Conservation (phyloP, 1,140 invertebrate species). For the Tetramorium alpestre region DNA sequence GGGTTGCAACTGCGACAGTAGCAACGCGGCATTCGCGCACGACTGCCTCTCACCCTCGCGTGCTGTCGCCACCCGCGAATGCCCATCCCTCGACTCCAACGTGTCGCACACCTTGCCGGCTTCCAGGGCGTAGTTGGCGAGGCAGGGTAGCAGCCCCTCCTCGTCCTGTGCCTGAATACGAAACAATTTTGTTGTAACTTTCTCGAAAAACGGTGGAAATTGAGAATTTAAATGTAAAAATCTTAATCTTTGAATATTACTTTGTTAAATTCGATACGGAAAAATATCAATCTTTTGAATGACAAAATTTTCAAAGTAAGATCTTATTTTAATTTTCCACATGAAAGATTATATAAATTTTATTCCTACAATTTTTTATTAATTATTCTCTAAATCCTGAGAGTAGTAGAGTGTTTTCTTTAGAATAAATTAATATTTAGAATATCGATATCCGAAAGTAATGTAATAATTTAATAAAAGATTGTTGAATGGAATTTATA, state of each 20-base stretch:
- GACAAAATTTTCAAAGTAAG: background rate
- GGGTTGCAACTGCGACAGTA: constrained; percentile 66
- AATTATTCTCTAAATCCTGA: background rate
- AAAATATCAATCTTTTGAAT: background rate
- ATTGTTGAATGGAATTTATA: background rate
- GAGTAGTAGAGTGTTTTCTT: background rate
- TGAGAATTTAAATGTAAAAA: too few relatives aligned
- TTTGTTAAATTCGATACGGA: background rate
- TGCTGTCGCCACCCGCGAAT: background rate
- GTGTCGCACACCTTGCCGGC: constrained; percentile 66
- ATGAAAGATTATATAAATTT: background rate
- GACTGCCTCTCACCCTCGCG: constrained; percentile 6
- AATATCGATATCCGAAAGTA: background rate
- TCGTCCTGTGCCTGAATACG: constrained; percentile 52
- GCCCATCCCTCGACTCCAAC: constrained; percentile 21
- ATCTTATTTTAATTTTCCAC: background rate
- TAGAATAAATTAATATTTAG: background rate
- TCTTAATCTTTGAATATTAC: background rate
- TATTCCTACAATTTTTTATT: background rate
- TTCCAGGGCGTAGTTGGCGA: constrained; percentile 70
- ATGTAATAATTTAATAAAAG: background rate
- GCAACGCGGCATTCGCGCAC: constrained; percentile 63
- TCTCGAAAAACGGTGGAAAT: too few relatives aligned
- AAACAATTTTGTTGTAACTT: too few relatives aligned
- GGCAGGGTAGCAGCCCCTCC: constrained; percentile 59